Evolutionary conservation across 2,113 vertebrate genomes (phyloP), one percentile per base, ranked within the genome.

Genomic region (Diadophis punctatus): DNA sequence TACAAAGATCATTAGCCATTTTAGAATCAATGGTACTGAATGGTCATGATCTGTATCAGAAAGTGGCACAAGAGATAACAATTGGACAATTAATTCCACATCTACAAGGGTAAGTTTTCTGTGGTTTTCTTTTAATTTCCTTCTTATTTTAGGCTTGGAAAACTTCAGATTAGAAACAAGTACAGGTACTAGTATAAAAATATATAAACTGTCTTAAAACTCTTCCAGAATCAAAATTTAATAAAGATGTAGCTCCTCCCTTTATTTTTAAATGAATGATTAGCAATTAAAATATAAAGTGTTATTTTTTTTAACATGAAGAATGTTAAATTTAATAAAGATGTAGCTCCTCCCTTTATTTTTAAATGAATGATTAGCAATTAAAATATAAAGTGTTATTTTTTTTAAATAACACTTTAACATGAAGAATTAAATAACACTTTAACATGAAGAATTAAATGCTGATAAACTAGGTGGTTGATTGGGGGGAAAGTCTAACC

Each of bases 61-160:
- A 99, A 95, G 99, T 99, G 97, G 99, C 99, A 0, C 99, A 99
- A 93, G 99, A 99, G 97, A 99, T 99, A 96, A 99, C 99, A n/a
- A 99, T 99, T 30, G 99, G 99, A 56, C 99, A 99, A 92, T 98
- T 99, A 91, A 99, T 99, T 90, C 99, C 99, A 12, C 99, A 99
- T 94, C 98, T 99, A 30, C 99, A 99, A 95, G 99, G 99, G 99
- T 99, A 96, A 97, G 98, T 93, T 51, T 25, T 53, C 87, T 93
- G 87, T 51, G 5, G 3, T 92, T 0, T 0, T 22, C 34, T 6
- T 18, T 51, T 4, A 46, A 48, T 11, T 0, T 1, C 22, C 56
- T 46, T 3, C 1, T 80, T 86, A n/a, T 39, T 11, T 55, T 55
- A 56, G 20, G 5, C 43, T 91, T 22, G 55, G 4, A 51, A 39